phyloP scores from a whole-genome alignment of 2,797 vertebrate species.

The Labeo calbasu region DNA sequence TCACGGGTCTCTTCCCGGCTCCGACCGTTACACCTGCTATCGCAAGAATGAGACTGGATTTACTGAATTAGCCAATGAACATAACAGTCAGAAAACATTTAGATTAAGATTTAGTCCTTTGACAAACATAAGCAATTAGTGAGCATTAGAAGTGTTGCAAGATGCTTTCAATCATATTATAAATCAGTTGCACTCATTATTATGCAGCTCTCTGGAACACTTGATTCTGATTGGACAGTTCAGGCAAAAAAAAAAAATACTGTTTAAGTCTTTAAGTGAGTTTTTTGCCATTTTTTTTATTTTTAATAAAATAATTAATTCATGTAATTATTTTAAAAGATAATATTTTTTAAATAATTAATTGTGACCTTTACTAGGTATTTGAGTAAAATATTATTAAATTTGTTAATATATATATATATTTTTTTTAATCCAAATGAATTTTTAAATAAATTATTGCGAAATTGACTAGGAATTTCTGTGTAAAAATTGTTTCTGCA shows the following conservation, averaged over 20 bases:
- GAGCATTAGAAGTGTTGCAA: not conserved
- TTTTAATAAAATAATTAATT: not conserved
- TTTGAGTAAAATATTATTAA: too few relatives aligned
- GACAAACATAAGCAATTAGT: not conserved
- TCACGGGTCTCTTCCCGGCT: conserved; percentile 16
- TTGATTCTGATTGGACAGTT: not conserved
- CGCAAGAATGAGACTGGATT: not conserved
- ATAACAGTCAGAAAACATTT: not conserved
- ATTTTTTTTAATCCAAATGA: too few relatives aligned
- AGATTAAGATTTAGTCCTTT: not conserved
- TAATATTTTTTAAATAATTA: too few relatives aligned
- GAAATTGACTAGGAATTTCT: not conserved
- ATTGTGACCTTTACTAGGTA: too few relatives aligned
- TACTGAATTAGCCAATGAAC: not conserved
- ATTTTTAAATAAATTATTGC: not conserved
- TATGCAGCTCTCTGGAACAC: not conserved
- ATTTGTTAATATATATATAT: too few relatives aligned
- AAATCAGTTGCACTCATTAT: not conserved
- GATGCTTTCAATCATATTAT: not conserved
- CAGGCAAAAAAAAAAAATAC: not conserved
- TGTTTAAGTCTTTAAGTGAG: not conserved
- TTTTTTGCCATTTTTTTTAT: not conserved
- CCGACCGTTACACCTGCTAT: conserved; percentile 45
- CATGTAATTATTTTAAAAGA: too few relatives aligned
- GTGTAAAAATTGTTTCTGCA: not conserved